A percentile compares a stretch with the other conserved stretches of the same genome.
Evolutionary conservation across 2,797 vertebrate species (phyloP).

Genomic region (Esox lucius): DNA sequence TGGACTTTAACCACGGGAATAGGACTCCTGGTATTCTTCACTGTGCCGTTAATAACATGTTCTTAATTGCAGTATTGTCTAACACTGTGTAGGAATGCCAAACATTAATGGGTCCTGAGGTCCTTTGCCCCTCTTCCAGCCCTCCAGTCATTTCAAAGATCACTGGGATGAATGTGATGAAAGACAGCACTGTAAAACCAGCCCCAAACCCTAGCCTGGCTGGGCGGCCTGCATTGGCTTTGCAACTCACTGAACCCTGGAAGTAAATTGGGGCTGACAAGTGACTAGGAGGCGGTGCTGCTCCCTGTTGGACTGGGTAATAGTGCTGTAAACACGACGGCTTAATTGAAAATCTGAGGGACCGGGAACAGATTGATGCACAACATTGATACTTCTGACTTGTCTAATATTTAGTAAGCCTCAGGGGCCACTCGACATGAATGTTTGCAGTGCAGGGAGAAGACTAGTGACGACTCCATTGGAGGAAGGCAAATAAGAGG

Average conservation of each 20-base stretch:
- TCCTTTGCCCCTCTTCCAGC: neutral
- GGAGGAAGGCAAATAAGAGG: slow-evolving; percentile 23
- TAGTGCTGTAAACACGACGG: slow-evolving; percentile 48
- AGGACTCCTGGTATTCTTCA: neutral
- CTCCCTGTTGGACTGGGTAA: slow-evolving; percentile 52
- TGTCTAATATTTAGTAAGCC: neutral
- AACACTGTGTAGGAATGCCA: neutral
- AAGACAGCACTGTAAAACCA: slow-evolving; percentile 50
- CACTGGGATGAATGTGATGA: slow-evolving; percentile 53
- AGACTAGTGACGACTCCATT: slow-evolving; percentile 14
- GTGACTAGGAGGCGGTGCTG: slow-evolving; percentile 60
- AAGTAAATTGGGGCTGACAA: slow-evolving; percentile 69
- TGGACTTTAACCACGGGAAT: neutral
- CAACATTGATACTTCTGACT: slow-evolving; percentile 14
- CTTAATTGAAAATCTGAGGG: slow-evolving; percentile 49
- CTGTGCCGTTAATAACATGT: neutral
- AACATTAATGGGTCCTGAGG: neutral
- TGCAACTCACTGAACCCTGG: slow-evolving; percentile 66
- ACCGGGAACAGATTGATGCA: slow-evolving; percentile 52
- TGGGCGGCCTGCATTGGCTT: slow-evolving; percentile 30
- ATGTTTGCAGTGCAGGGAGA: slow-evolving; percentile 7
- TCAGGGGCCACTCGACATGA: neutral
- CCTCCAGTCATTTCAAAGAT: slow-evolving; percentile 30
- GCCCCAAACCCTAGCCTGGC: neutral
- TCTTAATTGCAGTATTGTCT: neutral